Evolutionary conservation across 2,888 invertebrate genomes (phyloP), one percentile per base, ranked within the genome.

Genomic region (Drosophila tanythrix): DNA sequence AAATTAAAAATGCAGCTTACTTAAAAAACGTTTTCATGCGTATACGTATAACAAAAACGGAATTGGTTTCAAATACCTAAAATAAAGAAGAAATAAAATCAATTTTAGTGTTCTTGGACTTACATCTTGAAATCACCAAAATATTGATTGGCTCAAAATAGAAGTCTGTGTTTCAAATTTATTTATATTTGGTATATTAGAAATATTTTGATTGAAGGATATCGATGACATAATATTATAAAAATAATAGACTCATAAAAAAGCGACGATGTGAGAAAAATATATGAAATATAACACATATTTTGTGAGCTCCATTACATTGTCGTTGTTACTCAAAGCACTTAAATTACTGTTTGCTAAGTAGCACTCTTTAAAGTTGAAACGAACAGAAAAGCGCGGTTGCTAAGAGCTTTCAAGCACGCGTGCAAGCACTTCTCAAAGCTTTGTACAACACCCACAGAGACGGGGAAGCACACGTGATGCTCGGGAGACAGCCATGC

Each of bases 381-480:
- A 58, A 8, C 33, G 21, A 18, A 29, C 6, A 2, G 10, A 35
- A 58, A 60, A 25, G 38, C 13, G 18, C 35, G 33, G 25, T 50
- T 73, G 27, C 29, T 60, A 11, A 25, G 33, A 81, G 78, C 81
- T 78, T 78, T 78, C 29, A 68, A 76, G 67, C 70, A 48, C 58
- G 18, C 33, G n/a, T 25, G 13, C 40, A 61, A 66, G 46, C 64
- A 69, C 40, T 58, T 50, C 48, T 4, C 27, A 55, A 53, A 78
- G 71, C 77, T 76, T 53, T 36, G 5, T 11, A 27, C 43, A 40
- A 18, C 36, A 40, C n/a, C n/a, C 18, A 36, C 40, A 76, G 5
- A 51, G 31, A 52, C 21, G 79, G 53, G 63, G 68, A 75, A 69
- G 63, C 25, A 68, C 75, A 67, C 55, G 25, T 18, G 27, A 21